Percentiles rank a stretch among this genome's conserved stretches.
Conservation (phyloP, 1,140 invertebrate species). For the Harlomillsia oculata region DNA sequence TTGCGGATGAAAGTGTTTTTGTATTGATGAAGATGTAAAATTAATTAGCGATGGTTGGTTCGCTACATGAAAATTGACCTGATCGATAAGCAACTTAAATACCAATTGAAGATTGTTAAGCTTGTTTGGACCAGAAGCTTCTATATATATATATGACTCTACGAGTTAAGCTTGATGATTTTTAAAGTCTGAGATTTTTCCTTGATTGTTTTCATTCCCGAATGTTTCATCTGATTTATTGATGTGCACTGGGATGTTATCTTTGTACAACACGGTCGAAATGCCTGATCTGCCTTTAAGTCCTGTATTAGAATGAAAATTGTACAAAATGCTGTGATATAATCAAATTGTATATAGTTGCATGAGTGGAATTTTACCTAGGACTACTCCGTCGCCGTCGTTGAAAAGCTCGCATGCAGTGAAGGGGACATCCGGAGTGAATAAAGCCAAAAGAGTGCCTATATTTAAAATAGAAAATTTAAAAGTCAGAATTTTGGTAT, state of each 20-base stretch:
- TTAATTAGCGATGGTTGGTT: too few relatives aligned
- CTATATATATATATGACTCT: too few relatives aligned
- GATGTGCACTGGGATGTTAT: slow-evolving; percentile 22
- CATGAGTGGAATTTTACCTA: slow-evolving; percentile 41
- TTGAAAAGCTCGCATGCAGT: slow-evolving; percentile 63
- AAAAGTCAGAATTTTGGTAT: background rate
- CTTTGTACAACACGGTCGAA: slow-evolving; percentile 24
- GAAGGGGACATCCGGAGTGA: slow-evolving; percentile 62
- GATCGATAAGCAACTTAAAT: too few relatives aligned
- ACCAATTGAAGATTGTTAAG: too few relatives aligned
- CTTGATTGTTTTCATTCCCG: slow-evolving; percentile 39
- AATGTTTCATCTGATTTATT: slow-evolving; percentile 36
- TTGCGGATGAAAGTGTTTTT: too few relatives aligned
- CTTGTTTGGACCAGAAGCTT: too few relatives aligned
- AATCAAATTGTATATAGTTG: background rate
- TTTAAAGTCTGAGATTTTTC: slow-evolving; percentile 39
- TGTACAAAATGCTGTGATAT: background rate
- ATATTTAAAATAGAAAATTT: slow-evolving; percentile 13
- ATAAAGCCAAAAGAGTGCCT: slow-evolving; percentile 66
- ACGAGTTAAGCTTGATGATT: slow-evolving; percentile 7
- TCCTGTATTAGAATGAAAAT: slow-evolving; percentile 21
- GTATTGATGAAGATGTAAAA: too few relatives aligned
- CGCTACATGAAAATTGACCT: too few relatives aligned
- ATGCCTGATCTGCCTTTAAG: slow-evolving; percentile 24
- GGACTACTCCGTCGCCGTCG: slow-evolving; percentile 58